Conservation (phyloP, 1,140 invertebrate genomes). For the Homarus americanus region DNA sequence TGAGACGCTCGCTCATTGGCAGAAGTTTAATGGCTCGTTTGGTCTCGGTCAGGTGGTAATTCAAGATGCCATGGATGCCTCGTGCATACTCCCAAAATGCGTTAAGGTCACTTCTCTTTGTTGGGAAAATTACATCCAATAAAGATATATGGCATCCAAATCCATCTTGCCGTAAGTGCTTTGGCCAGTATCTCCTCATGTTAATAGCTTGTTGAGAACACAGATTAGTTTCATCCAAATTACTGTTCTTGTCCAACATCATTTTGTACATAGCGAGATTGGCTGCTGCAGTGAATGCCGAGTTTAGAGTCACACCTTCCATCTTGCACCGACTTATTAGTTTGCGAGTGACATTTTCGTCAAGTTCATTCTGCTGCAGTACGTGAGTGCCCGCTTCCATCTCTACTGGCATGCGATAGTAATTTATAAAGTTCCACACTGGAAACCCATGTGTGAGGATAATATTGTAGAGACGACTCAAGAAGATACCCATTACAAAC, state of each 20-base stretch:
- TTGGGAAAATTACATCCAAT: conserved; percentile 65
- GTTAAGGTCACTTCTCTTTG: conserved; percentile 43
- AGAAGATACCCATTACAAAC: conserved; percentile 35
- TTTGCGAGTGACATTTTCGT: conserved; percentile 61
- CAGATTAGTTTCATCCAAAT: conserved; percentile 43
- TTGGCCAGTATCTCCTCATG: conserved; percentile 74
- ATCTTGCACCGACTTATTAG: conserved; percentile 64
- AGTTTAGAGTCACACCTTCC: conserved; percentile 72
- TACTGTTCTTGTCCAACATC: conserved; percentile 29
- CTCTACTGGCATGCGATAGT: conserved; percentile 51
- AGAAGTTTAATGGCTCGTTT: conserved; percentile 62
- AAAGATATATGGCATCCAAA: conserved; percentile 74
- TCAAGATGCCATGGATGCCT: conserved; percentile 45
- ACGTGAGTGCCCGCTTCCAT: conserved; percentile 48
- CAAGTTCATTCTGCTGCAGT: conserved; percentile 64
- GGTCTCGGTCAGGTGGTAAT: conserved; percentile 54
- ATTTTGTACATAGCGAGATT: conserved; percentile 67
- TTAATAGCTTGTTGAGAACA: conserved; percentile 66
- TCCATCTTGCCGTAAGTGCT: conserved; percentile 53
- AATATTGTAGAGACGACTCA: conserved; percentile 65
- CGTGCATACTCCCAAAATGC: conserved; percentile 72
- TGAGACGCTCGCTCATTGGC: conserved; percentile 65
- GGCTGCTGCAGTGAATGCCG: conserved; percentile 72
- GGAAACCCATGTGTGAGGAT: conserved; percentile 46
- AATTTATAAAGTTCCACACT: conserved; percentile 64